Conservation (phyloP, 2,797 vertebrate species). For the Moxostoma hubbsi region DNA sequence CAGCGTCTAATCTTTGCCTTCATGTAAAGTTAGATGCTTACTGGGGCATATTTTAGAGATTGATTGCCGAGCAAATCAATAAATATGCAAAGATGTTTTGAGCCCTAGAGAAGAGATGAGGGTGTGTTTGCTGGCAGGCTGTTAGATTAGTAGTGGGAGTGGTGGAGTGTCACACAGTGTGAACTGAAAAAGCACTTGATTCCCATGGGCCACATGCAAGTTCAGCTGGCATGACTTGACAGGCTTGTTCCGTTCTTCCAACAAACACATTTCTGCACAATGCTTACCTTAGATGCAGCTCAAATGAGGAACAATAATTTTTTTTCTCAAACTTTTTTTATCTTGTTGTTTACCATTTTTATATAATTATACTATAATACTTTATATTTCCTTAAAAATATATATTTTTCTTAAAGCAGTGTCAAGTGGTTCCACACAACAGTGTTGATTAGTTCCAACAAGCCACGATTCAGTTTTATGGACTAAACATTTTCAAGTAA, state of each 20-base stretch:
- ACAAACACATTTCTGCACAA: constrained; percentile 24
- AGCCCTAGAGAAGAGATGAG: constrained; percentile 9
- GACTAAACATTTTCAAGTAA: too few relatives aligned
- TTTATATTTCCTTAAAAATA: too few relatives aligned
- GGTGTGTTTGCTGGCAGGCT: background rate
- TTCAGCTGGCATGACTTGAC: constrained; percentile 51
- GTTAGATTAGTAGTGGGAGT: constrained; percentile 21
- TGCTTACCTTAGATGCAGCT: background rate
- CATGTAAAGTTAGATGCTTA: constrained; percentile 12
- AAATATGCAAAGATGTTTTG: constrained; percentile 1
- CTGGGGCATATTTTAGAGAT: constrained; percentile 36
- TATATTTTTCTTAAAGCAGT: too few relatives aligned
- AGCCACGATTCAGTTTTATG: too few relatives aligned
- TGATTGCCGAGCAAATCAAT: constrained; percentile 21
- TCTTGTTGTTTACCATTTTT: too few relatives aligned
- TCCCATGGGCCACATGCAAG: constrained; percentile 8
- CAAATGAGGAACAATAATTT: background rate
- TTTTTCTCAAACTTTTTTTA: background rate
- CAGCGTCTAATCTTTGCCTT: constrained; percentile 36
- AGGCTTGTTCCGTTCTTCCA: constrained; percentile 54
- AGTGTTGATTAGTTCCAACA: too few relatives aligned
- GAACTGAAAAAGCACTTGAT: constrained; percentile 17
- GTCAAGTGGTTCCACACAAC: too few relatives aligned
- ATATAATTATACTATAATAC: background rate
- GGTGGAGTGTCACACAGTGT: constrained; percentile 3